Evolutionary conservation across 2,888 invertebrate species (phyloP).

Genomic region (Kuschelorhynchus macadamiae): DNA sequence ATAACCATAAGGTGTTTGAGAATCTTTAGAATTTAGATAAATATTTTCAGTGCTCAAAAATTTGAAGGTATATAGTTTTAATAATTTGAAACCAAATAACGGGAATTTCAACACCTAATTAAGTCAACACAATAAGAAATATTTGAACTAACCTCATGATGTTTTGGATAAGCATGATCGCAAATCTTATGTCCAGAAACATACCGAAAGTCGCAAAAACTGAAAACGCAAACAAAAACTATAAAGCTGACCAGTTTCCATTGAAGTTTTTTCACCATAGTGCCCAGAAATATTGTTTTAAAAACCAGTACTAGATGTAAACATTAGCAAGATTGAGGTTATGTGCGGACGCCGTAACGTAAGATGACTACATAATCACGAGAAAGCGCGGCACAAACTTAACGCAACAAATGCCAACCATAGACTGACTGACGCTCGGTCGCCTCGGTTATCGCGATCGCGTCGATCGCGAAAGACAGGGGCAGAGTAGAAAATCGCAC

Average conservation of each 20-base stretch:
- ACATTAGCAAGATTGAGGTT: constrained; percentile 55
- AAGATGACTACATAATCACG: constrained; percentile 35
- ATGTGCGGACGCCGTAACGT: constrained; percentile 36
- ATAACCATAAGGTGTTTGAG: too few relatives aligned
- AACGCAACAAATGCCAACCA: background rate
- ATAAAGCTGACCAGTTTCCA: constrained; percentile 57
- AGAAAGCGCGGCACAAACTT: constrained; percentile 6
- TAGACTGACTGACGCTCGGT: too few relatives aligned
- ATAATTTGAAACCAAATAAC: too few relatives aligned
- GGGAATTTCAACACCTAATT: too few relatives aligned
- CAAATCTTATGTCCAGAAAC: constrained; percentile 54
- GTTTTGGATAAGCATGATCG: constrained; percentile 61
- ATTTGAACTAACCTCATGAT: constrained; percentile 59
- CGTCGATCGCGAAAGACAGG: too few relatives aligned
- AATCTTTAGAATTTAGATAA: too few relatives aligned
- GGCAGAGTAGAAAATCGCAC: too few relatives aligned
- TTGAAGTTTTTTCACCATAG: constrained; percentile 61
- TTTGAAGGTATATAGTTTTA: too few relatives aligned
- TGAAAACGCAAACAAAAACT: constrained; percentile 52
- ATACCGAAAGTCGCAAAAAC: constrained; percentile 36
- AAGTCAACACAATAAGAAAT: too few relatives aligned
- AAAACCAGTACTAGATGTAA: constrained; percentile 47
- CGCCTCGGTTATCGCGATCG: too few relatives aligned
- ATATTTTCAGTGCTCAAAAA: too few relatives aligned
- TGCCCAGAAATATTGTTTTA: constrained; percentile 52